Evolutionary conservation across 2,113 vertebrate genomes (phyloP).

Genomic region (Psophia crepitans): DNA sequence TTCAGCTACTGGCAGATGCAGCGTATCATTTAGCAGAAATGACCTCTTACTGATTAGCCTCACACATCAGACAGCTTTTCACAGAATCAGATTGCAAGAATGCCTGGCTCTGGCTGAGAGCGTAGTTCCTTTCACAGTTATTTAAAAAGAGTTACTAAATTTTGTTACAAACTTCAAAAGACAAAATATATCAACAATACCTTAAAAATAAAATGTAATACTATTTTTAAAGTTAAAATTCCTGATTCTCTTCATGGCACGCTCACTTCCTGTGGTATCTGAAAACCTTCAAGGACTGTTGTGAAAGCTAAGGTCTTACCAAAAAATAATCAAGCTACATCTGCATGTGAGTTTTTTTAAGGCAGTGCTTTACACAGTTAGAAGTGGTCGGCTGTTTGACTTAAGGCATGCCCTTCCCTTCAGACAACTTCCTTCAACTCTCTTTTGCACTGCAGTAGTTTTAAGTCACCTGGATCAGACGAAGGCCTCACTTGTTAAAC

Average conservation of each 20-base stretch:
- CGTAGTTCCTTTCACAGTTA: not conserved
- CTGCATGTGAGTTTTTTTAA: not conserved
- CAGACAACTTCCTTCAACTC: not conserved
- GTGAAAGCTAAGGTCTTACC: not conserved
- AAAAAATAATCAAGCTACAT: not conserved
- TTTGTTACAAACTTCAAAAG: not conserved
- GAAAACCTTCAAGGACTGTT: not conserved
- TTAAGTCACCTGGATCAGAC: not conserved
- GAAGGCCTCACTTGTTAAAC: not conserved
- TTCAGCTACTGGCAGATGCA: not conserved
- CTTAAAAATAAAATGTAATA: not conserved
- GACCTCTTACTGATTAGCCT: slow-evolving; percentile 15
- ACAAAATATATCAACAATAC: not conserved
- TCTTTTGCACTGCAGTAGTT: not conserved
- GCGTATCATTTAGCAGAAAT: slow-evolving; percentile 1
- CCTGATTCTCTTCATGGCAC: not conserved
- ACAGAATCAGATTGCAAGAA: not conserved
- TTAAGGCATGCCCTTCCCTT: not conserved
- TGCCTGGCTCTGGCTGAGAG: not conserved
- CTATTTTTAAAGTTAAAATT: not conserved
- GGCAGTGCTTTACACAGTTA: not conserved
- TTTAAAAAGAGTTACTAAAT: not conserved
- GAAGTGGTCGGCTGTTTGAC: not conserved
- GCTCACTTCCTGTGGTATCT: not conserved
- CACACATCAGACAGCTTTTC: not conserved